Base-by-base conservation (phyloP, 2,888 invertebrate species). In the Melolontha melolontha region DNA sequence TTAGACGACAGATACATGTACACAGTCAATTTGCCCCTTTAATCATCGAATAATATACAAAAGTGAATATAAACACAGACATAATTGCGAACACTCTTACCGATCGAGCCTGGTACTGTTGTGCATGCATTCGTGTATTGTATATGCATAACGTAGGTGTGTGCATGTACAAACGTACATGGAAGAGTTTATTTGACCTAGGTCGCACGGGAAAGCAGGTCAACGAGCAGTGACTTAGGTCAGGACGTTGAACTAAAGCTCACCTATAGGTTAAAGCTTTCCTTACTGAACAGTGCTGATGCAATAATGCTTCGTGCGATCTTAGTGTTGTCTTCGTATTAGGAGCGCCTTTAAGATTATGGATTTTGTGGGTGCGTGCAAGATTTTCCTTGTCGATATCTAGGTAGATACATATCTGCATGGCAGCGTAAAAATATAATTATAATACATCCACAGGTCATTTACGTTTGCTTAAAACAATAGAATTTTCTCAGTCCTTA, bases 191-290 rank as follows among this genome's bases (percentile, higher is more conserved):
- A 74, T 77, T 75, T 76, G 75, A 76, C 78, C 78, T 75, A 76
- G 79, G 78, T 78, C 77, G 75, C 69, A 71, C 66, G 34, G 41
- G 68, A 74, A 79, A 77, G 75, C 77, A 75, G 79, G 79, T 79
- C 79, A 79, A 74, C 76, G 71, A 72, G 74, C 73, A 74, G 74
- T 73, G 59, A 73, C 75, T 77, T 75, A 70, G 79, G 78, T 78
- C 78, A 74, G 80, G 80, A 71, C 79, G 73, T 76, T 79, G 78
- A 78, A 78, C 79, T 68, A 63, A 44, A 49, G 59, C 66, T 34
- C 49, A 47, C 50, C 57, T 52, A 51, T 52, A 50, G 51, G 40
- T 50, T 27, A 14, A 44, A 54, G 50, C 16, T 52, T 57, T 66
- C 34, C 41, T 41, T 17, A 50, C 52, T 54, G 52, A 39, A 29